Base-by-base conservation (phyloP, 2,888 invertebrate species). In the Tipula vernalis region DNA sequence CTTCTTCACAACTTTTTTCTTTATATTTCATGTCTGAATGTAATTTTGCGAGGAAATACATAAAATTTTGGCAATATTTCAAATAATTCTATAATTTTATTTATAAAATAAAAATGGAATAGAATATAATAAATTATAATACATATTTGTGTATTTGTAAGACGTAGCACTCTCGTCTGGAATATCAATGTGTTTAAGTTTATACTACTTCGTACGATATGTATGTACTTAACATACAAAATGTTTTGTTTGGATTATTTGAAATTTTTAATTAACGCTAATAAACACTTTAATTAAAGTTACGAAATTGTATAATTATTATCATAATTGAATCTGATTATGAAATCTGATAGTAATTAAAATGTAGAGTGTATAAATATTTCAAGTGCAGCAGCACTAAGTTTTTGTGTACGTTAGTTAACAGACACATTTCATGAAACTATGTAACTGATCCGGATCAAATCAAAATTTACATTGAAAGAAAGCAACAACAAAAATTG, bases 11-110 rank as follows among this genome's bases (percentile, higher is more conserved):
- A 71, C 15, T n/a, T 15, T 15, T 57, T 57, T 5, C 15, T 57
- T 4, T 57, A 15, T 57, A 15, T 57, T 57, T 57, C 51, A 57
- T 71, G 71, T 71, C 71, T 71, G 71, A 71, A 71, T 28, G 71
- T 71, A 71, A 71, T 71, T 71, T 71, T 71, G 71, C 71, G 71
- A 71, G 71, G 71, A 71, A 71, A 71, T 71, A 71, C 71, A 71
- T 71, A 71, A 71, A 51, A 71, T 71, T 71, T 71, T 71, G 71
- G 71, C 71, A 71, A 28, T 71, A 28, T 71, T 71, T 71, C 71
- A 71, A 71, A 71, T 71, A 71, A 71, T 71, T 71, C 12, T 28
- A 28, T 28, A 28, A 71, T 28, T 71, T 18, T 18, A 12, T 71
- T 71, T 71, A 71, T 71, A 71, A 71, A 71, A 71, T 71, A 71